Evolutionary conservation across 2,113 vertebrate genomes (phyloP).

Genomic region (Corythornis vintsioides): DNA sequence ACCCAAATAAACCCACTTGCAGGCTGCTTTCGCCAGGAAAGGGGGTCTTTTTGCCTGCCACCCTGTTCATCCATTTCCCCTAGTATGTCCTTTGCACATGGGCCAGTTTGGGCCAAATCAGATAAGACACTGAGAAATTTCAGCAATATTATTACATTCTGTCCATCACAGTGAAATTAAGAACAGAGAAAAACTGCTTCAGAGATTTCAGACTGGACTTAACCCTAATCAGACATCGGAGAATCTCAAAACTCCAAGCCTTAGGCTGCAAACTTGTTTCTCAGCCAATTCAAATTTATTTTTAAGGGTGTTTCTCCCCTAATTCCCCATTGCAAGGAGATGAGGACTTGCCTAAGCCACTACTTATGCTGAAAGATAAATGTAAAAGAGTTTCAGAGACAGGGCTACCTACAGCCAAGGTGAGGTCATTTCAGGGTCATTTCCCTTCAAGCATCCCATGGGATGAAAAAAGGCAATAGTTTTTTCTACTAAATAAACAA

Average conservation of each 20-base stretch:
- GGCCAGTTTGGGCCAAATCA: neutral
- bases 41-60: neutral
- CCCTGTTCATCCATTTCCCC: neutral
- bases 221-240: neutral
- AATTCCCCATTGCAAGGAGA: neutral
- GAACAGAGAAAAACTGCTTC: neutral
- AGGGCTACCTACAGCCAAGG: accelerated
- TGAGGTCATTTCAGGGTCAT: accelerated
- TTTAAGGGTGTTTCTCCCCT: neutral
- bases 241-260: neutral
- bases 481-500: neutral
- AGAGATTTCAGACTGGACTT: neutral
- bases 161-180: neutral
- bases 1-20: accelerated
- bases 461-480: neutral
- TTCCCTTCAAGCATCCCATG: neutral
- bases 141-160: neutral
- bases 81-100: neutral
- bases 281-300: neutral
- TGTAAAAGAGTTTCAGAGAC: neutral
- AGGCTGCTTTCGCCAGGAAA: neutral
- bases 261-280: neutral
- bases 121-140: neutral
- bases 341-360: neutral
- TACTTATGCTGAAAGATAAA: neutral